phyloP scores from a whole-genome alignment of 2,113 vertebrate genomes.

The Lampris incognitus region DNA sequence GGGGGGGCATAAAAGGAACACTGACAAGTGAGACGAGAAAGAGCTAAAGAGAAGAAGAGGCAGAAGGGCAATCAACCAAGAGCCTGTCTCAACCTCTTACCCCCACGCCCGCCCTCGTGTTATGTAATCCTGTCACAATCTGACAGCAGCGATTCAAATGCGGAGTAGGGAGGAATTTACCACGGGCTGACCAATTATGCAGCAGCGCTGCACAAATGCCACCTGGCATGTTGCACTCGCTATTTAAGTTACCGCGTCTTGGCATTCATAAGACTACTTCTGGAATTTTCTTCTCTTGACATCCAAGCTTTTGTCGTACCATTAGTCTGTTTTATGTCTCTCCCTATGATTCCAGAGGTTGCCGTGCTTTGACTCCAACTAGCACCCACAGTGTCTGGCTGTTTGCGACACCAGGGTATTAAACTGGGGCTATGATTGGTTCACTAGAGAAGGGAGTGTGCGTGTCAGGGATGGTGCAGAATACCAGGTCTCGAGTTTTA shows the following conservation, averaged over 20 bases:
- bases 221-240: slow-evolving; percentile 7
- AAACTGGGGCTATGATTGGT: slow-evolving; percentile 41
- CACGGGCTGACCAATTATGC: slow-evolving; percentile 18
- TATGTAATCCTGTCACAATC: slow-evolving; percentile 68
- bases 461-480: slow-evolving; percentile 42
- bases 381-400: neutral
- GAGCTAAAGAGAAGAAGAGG: neutral
- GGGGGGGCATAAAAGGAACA: slow-evolving; percentile 17
- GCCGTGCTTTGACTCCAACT: neutral
- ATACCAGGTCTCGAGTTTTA: slow-evolving; percentile 56
- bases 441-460: slow-evolving; percentile 38
- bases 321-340: neutral
- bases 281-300: slow-evolving; percentile 13
- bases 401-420: slow-evolving; percentile 27
- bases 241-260: neutral
- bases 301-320: neutral
- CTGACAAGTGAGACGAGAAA: slow-evolving; percentile 7
- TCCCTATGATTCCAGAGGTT: neutral
- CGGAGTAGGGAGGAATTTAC: slow-evolving; percentile 41
- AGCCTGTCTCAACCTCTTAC: slow-evolving; percentile 41
- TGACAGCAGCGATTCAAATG: slow-evolving; percentile 47
- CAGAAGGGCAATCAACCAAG: slow-evolving; percentile 29
- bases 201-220: slow-evolving; percentile 18
- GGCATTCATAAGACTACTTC: slow-evolving; percentile 3
- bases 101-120: slow-evolving; percentile 50